A percentile compares a stretch with the other conserved stretches of the same genome.
Evolutionary conservation across 1,140 invertebrate genomes (phyloP).

Genomic region (Papilio polytes): DNA sequence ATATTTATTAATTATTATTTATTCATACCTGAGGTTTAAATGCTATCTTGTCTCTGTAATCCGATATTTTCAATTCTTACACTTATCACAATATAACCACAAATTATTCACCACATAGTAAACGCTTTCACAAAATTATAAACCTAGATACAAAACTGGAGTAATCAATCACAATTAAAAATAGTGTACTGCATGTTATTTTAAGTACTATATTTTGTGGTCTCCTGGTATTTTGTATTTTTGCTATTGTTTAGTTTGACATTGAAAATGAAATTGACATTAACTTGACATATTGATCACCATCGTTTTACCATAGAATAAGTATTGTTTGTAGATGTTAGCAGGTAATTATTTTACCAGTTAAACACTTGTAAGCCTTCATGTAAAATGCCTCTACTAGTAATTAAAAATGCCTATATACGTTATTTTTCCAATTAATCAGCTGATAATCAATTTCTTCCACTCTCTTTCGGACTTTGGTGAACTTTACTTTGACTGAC

Average conservation of each 20-base stretch:
- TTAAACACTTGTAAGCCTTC: not conserved
- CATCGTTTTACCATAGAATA: not conserved
- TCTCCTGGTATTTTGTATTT: not conserved
- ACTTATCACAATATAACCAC: conserved; percentile 14
- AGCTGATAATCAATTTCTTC: too few relatives aligned
- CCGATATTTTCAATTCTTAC: conserved; percentile 1
- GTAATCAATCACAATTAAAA: not conserved
- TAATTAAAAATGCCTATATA: not conserved
- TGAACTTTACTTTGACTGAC: too few relatives aligned
- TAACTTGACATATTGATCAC: not conserved
- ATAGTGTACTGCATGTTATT: conserved; percentile 1
- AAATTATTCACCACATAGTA: not conserved
- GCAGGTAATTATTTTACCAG: not conserved
- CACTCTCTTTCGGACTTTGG: too few relatives aligned
- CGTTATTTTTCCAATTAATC: too few relatives aligned
- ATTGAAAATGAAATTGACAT: conserved; percentile 7
- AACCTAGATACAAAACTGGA: not conserved
- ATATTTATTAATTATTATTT: not conserved
- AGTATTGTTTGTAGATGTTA: not conserved
- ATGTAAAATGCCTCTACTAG: not conserved
- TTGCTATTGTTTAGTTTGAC: conserved; percentile 14
- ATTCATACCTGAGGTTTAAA: conserved; percentile 4
- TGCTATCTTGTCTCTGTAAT: not conserved
- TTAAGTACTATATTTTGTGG: not conserved
- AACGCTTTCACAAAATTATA: not conserved